These are phyloP conservation scores for Montipora cactus DNA, from an alignment of 64 coral and sea anemone genomes.

Conservation along the genomic window DNA sequence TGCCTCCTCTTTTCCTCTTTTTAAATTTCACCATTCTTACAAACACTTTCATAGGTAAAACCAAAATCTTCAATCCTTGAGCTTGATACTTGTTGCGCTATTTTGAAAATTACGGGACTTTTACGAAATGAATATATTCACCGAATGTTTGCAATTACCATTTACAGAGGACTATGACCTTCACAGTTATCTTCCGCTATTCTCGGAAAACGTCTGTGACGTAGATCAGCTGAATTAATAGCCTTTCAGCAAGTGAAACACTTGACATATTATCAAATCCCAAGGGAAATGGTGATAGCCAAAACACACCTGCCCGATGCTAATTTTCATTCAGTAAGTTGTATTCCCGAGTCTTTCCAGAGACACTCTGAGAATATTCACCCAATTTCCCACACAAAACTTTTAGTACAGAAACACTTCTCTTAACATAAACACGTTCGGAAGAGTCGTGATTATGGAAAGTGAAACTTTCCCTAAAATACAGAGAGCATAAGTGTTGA, in stretches of 20 bases:
- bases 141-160: not conserved
- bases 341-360: no score
- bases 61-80: not conserved
- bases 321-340: not conserved
- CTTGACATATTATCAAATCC: not conserved
- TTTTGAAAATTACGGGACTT: not conserved
- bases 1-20: not conserved
- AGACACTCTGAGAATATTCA: no score
- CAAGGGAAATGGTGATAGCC: not conserved
- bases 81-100: not conserved
- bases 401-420: no score
- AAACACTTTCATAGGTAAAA: not conserved
- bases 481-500: no score
- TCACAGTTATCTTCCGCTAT: not conserved
- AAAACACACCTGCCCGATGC: not conserved
- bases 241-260: not conserved
- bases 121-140: not conserved
- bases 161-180: not conserved
- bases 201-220: not conserved
- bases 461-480: no score
- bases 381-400: no score
- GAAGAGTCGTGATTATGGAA: no score
- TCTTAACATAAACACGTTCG: no score
- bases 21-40: not conserved
- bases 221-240: not conserved